phyloP scores from a whole-genome alignment of 2,888 invertebrate species.

The Sinhomidia bicolor region DNA sequence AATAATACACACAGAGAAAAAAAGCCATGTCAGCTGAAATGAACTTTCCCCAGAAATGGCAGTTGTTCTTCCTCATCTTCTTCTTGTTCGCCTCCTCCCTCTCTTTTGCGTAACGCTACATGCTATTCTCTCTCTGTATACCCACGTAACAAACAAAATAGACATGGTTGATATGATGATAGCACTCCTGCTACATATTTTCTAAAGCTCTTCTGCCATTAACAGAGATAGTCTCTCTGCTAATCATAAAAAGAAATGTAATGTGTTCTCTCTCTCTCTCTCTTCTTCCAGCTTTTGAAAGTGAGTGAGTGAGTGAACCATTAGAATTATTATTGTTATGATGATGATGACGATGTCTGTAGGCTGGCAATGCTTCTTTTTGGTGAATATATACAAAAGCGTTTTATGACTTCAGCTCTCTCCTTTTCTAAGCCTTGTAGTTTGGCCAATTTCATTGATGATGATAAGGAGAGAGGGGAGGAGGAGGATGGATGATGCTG shows the following conservation, averaged over 20 bases:
- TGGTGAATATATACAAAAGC: not conserved
- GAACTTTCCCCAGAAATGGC: slow-evolving; percentile 55
- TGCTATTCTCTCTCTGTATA: no score
- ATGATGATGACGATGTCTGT: not conserved
- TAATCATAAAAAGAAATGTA: slow-evolving; percentile 62
- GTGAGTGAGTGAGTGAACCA: not conserved
- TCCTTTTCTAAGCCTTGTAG: not conserved
- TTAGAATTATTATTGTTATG: slow-evolving; percentile 31
- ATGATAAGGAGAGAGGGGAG: no score
- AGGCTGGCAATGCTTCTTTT: not conserved
- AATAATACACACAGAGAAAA: slow-evolving; percentile 12
- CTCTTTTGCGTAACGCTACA: no score
- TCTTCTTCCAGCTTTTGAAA: not conserved
- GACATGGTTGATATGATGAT: no score
- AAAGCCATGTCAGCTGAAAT: slow-evolving; percentile 49
- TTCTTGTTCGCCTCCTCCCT: not conserved
- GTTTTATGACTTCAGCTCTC: slow-evolving; percentile 12
- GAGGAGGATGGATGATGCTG: not conserved
- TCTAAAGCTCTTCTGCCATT: not conserved
- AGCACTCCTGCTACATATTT: no score
- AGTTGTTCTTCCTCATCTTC: not conserved
- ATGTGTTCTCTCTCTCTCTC: slow-evolving; percentile 13
- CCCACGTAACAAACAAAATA: no score
- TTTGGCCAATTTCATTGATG: slow-evolving; percentile 50
- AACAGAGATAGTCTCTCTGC: not conserved